phyloP scores from a whole-genome alignment of 2,888 invertebrate species.

The Agriopis marginaria region DNA sequence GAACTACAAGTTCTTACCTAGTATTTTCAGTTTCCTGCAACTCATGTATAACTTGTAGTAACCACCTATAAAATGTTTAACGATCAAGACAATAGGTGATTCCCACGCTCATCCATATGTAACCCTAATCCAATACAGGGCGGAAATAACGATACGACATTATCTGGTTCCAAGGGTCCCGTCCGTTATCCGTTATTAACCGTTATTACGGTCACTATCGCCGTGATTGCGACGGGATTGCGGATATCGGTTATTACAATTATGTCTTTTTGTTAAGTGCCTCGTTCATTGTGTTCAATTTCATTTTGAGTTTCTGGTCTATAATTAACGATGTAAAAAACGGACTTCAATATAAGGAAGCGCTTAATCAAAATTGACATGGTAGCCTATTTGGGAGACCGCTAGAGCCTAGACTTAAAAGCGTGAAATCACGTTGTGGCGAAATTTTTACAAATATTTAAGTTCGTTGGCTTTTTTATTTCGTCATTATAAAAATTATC shows the following conservation, averaged over 20 bases:
- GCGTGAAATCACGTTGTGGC: too few relatives aligned
- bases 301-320: not conserved
- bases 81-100: constrained; percentile 43
- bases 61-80: constrained; percentile 35
- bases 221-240: constrained; percentile 47
- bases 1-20: too few relatives aligned
- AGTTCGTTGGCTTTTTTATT: too few relatives aligned
- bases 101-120: constrained; percentile 47
- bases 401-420: too few relatives aligned
- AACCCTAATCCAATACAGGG: constrained; percentile 48
- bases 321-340: too few relatives aligned
- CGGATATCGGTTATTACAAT: constrained; percentile 46
- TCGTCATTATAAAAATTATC: too few relatives aligned
- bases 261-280: constrained; percentile 40
- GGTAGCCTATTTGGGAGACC: too few relatives aligned
- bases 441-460: too few relatives aligned
- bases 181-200: constrained; percentile 69
- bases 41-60: not conserved
- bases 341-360: too few relatives aligned
- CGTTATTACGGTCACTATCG: constrained; percentile 49
- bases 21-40: too few relatives aligned
- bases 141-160: constrained; percentile 64
- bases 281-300: not conserved
- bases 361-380: too few relatives aligned
- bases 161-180: constrained; percentile 59